Evolutionary conservation across 2,113 vertebrate genomes (phyloP), one percentile per base, ranked within the genome.

Genomic region (Todiramphus saurophagus): DNA sequence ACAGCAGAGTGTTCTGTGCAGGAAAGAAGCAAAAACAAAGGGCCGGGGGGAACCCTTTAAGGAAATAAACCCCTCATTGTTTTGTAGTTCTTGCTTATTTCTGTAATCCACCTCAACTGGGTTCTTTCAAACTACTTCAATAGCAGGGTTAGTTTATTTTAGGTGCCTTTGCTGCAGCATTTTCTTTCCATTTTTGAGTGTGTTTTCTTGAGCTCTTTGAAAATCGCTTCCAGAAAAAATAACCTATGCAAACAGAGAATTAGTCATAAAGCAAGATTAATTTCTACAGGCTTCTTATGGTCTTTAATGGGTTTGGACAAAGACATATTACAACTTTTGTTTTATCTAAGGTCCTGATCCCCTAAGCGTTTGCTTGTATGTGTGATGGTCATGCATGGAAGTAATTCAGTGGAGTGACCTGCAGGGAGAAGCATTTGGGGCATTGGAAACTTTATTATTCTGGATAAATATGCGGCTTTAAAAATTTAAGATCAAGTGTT

Each of bases 141-240:
- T 13, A 76, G 70, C 70, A 68, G 48, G 0, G 3, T 31, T 73
- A 18, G 60, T 80, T 96, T 90, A 86, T 97, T 95, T 95, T 89
- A 82, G 58, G 63, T 89, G 58, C 50, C 74, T 92, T 30, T 69
- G 50, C 48, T 60, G 13, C 0, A 1, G 44, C 21, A 9, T 21
- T 88, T 95, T 78, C 79, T 66, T 74, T 2, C 25, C 59, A 53
- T 56, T 73, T 46, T 13, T 70, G 20, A 33, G 43, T 77, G 43
- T 17, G 16, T 31, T 89, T 70, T 72, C 53, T 84, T 79, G 27
- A 73, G 58, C 41, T 53, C 66, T 94, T 87, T 88, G 85, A 80
- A 86, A 90, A 76, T 13, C 16, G 10, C 46, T 90, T 95, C 84
- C 92, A 94, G 92, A 41, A 93, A 91, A 96, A 95, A 91, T 46